Base-by-base conservation (phyloP, 2,113 vertebrate genomes). In the rabbit (Oryctolagus cuniculus) region DNA sequence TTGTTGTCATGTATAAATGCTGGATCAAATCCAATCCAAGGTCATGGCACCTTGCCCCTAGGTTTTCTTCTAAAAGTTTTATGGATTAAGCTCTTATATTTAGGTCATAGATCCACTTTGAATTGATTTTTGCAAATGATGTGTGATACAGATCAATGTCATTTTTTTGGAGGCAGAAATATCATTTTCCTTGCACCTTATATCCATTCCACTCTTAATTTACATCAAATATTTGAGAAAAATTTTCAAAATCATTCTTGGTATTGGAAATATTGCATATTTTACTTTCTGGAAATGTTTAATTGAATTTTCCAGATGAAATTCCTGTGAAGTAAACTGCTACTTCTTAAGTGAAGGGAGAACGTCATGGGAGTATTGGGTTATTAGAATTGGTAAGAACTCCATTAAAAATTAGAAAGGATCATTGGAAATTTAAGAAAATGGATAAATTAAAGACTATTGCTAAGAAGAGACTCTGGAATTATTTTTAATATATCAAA, bases 281-380 rank as follows among this genome's bases (percentile, higher is more conserved):
- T 80, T 90, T 87, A 64, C 25, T 88, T 87, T 61, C 49, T 79
- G 36, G 36, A 90, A 70, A 75, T 85, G 55, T 66, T 63, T 84
- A 34, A 82, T 77, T 90, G 77, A 38, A 58, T 70, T 86, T 84
- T 88, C 44, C 74, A 91, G 36, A 88, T 55, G 53, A 85, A 93
- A 89, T 75, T 84, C 44, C 66, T 91, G 2, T 77, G 83, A 82
- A 72, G 63, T 61, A 55, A 89, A 81, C 79, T 70, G 25, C 17
- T 89, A 36, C 31, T 89, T 84, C 83, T 88, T 72, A 72, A 93
- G 16, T 82, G 77, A 92, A 82, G 49, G 67, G 25, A 95, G 69
- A 82, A 70, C 81, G 7, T 79, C 15, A 85, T 21, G 74, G 53
- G 21, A 53, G 24, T 91, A 85, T 16, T 75, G 53, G 10, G 15